Evolutionary conservation across 2,113 vertebrate genomes (phyloP).

Genomic region (Nannospalax galili): DNA sequence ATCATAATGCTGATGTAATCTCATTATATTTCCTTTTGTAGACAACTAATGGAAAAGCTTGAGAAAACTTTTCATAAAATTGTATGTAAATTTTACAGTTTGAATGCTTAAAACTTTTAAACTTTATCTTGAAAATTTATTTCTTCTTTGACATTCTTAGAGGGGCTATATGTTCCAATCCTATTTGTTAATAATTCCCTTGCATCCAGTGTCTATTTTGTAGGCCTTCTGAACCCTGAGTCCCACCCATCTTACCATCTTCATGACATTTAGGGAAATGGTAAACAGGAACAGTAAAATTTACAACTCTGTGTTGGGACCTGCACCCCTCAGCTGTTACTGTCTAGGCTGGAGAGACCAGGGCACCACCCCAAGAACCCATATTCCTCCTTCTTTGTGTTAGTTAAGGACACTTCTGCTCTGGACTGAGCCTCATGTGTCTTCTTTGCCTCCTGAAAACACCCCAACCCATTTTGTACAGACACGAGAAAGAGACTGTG

Average conservation of each 20-base stretch:
- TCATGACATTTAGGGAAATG: not conserved
- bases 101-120: not conserved
- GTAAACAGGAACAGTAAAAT: not conserved
- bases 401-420: not conserved
- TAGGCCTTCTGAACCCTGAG: not conserved
- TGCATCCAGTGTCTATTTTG: not conserved
- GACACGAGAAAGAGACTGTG: not conserved
- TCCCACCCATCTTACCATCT: not conserved
- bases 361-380: fast-evolving
- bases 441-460: not conserved
- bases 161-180: not conserved
- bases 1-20: not conserved
- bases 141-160: not conserved
- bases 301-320: too few relatives aligned
- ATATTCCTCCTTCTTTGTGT: fast-evolving
- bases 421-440: not conserved
- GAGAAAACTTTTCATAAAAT: not conserved
- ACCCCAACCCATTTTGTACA: not conserved
- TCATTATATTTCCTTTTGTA: not conserved
- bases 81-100: not conserved
- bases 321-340: fast-evolving
- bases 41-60: not conserved
- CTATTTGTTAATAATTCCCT: too few relatives aligned
- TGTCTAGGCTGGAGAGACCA: not conserved
- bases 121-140: not conserved